Percentiles rank a stretch among this genome's conserved stretches.
Evolutionary conservation across 2,113 vertebrate genomes (phyloP).

Genomic region (Lycaon pictus): DNA sequence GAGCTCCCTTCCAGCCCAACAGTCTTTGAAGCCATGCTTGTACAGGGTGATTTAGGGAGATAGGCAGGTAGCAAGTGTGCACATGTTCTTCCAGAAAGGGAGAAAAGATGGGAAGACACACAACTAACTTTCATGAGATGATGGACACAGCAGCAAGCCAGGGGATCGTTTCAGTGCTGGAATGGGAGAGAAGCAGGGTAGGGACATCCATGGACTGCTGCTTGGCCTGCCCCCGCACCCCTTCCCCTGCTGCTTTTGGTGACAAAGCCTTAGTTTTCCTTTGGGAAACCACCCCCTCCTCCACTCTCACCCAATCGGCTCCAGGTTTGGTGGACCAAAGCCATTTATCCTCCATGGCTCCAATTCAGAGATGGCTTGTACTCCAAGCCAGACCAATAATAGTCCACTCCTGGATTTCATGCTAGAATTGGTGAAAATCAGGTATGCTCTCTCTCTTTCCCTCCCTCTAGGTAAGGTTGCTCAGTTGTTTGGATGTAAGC

Average conservation of each 20-base stretch:
- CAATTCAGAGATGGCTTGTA: neutral
- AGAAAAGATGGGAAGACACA: neutral
- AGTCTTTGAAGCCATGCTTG: neutral
- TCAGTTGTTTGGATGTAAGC: neutral
- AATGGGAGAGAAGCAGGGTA: rapidly evolving
- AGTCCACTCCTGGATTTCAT: neutral
- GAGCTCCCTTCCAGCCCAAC: neutral
- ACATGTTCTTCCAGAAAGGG: neutral
- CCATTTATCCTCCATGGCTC: neutral
- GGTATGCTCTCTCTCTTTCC: rapidly evolving
- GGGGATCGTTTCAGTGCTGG: neutral
- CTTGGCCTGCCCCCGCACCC: neutral
- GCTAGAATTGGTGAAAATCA: neutral
- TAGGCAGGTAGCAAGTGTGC: neutral
- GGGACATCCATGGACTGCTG: neutral
- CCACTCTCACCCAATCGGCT: neutral
- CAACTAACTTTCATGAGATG: neutral
- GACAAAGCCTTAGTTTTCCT: neutral
- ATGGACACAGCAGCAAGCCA: neutral
- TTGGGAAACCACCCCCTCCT: neutral
- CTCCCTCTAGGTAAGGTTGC: neutral
- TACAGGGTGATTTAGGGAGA: neutral
- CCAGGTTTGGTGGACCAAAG: neutral
- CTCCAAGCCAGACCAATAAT: neutral
- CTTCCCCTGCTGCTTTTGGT: neutral